Conservation (phyloP, 2,113 vertebrate species). For the Cercopithecus mona region DNA sequence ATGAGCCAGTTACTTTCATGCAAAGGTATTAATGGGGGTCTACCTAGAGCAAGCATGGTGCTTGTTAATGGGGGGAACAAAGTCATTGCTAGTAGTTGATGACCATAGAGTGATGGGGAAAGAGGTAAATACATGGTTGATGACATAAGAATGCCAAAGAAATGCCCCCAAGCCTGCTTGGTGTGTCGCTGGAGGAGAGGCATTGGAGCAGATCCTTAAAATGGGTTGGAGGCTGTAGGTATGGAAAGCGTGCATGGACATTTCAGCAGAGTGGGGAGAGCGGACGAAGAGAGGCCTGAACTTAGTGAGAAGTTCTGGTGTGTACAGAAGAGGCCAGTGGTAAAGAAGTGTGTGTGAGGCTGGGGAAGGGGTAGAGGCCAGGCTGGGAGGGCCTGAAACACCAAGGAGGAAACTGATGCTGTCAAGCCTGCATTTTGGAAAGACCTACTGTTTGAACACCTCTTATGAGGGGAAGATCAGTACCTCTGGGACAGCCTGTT, state of each 20-base stretch:
- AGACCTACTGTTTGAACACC: background rate
- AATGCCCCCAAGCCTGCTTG: background rate
- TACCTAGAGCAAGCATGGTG: background rate
- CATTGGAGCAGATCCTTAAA: background rate
- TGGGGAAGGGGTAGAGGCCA: background rate
- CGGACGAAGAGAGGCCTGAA: background rate
- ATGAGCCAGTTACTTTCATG: background rate
- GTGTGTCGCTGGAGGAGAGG: background rate
- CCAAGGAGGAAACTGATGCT: background rate
- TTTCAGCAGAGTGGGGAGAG: background rate
- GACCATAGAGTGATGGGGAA: background rate
- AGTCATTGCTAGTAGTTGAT: background rate
- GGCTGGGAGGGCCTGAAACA: background rate
- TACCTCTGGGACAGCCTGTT: background rate
- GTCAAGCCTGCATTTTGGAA: background rate
- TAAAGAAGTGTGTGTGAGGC: background rate
- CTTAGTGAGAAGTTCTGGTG: background rate
- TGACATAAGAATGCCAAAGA: fast-evolving
- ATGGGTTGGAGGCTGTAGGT: background rate
- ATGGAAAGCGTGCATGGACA: background rate
- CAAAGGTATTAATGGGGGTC: background rate
- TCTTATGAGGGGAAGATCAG: background rate
- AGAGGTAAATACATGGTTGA: background rate
- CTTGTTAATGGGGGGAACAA: background rate
- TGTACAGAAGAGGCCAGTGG: background rate